Percentiles rank a stretch among this genome's conserved stretches.
Evolutionary conservation across 2,797 vertebrate genomes (phyloP).

Genomic region (Xerus rutilus): DNA sequence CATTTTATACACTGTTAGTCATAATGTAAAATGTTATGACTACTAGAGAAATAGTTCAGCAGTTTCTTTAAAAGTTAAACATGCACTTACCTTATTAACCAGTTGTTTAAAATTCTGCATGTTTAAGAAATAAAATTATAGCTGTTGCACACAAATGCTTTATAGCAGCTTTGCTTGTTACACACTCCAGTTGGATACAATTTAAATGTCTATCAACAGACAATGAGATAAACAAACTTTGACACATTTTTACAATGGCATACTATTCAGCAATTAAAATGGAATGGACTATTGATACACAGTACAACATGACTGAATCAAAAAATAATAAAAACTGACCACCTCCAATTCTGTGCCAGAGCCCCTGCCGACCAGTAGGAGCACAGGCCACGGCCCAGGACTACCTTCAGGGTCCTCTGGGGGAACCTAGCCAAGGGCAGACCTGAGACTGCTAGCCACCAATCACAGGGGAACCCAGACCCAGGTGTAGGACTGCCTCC

Average conservation of each 20-base stretch:
- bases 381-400: too few species aligned
- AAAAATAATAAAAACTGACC: background rate
- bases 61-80: conserved; percentile 14
- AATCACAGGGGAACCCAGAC: too few species aligned
- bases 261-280: background rate
- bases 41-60: background rate
- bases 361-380: too few species aligned
- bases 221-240: background rate
- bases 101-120: background rate
- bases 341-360: too few species aligned
- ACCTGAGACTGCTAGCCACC: too few species aligned
- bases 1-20: background rate
- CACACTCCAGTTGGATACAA: background rate
- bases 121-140: background rate
- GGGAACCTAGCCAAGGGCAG: too few species aligned
- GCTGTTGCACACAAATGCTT: background rate
- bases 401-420: too few species aligned
- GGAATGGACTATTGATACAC: background rate
- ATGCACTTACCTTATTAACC: background rate
- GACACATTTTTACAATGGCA: background rate
- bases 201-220: background rate
- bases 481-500: too few species aligned
- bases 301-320: background rate
- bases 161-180: background rate
- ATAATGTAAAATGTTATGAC: background rate